Evolutionary conservation across 2,888 invertebrate species (phyloP), one percentile per base, ranked within the genome.

Genomic region (Leucophenga montana): DNA sequence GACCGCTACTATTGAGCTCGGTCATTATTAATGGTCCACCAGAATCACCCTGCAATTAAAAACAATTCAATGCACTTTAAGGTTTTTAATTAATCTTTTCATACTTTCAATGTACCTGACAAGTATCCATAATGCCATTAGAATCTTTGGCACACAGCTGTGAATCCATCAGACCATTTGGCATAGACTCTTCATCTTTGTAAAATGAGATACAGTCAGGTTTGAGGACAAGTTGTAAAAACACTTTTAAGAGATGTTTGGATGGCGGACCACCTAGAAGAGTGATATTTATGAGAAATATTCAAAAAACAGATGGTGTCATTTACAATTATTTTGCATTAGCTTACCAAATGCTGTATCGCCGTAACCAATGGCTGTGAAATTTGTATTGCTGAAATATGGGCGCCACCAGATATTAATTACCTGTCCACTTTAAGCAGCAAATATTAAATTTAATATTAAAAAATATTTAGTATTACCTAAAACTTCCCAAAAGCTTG

Each of bases 281-380:
- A 3, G 0, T 3, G 5, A 14, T 46, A 62, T 20, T 14, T 64
- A 61, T 0, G n/a, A 39, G 9, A 31, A 61, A 8, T n/a, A 14
- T n/a, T 20, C n/a, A n/a, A n/a, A n/a, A n/a, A n/a, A n/a, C n/a
- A n/a, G n/a, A n/a, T n/a, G n/a, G n/a, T n/a, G n/a, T 5, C 22
- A 22, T 22, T 14, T 13, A 22, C 14, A 20, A 14, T n/a, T 3
- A 0, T 64, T 3, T 1, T 1, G 5, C n/a, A 39, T 18, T 16
- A 13, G 14, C 33, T 33, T 27, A 64, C 62, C 62, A 73, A 85
- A 89, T 73, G 85, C 79, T 8, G 87, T 88, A 79, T 86, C 88
- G 16, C 92, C 92, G 89, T 91, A 92, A 66, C 92, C 92, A 56
- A 90, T 89, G 5, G 92, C 92, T 1, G 91, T 88, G 5, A 89